Base-by-base conservation (phyloP, 2,113 vertebrate species). In the Psophia crepitans region DNA sequence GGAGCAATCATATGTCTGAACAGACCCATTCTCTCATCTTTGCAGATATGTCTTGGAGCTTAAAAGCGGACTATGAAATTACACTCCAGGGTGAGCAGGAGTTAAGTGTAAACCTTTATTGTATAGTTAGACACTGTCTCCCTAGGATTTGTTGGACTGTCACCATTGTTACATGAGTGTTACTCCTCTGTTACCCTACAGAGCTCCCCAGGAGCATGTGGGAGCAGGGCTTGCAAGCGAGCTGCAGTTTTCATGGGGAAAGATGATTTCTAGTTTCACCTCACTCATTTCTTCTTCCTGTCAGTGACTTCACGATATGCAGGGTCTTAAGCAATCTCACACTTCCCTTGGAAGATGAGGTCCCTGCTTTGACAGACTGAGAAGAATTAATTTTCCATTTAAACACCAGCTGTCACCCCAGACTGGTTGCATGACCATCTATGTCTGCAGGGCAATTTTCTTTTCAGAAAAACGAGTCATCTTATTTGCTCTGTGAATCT, bases 351-450 rank as follows among this genome's bases (percentile, higher is more conserved):
- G 61, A 95, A 83, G 51, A 92, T 81, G 61, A 90, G 84, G 54
- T 56, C 28, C 41, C 60, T 95, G 43, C 35, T 88, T 96, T 93
- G 51, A 93, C 95, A 96, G 70, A 37, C 80, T 93, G 60, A 95
- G 92, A 88, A 89, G 58, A 97, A 96, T 90, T 96, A 94, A 93
- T 96, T 96, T 81, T 92, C 75, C 53, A 53, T 97, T 84, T 96
- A 96, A 97, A 93, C 53, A 95, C 86, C 77, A 91, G 48, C 64
- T 97, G 78, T 90, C 77, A 95, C 77, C 69, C 79, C 69, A 92
- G 89, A 77, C 81, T 90, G 49, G 51, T n/a, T 95, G 81, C 86
- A 49, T 89, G 80, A 94, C 90, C 90, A 86, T 54, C 54, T 91
- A 76, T 0, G 27, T 92, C 91, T 94, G 84, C 84, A 89, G 84